Evolutionary conservation across 2,888 invertebrate species (phyloP).

Genomic region (Tromatobia lineatoria): DNA sequence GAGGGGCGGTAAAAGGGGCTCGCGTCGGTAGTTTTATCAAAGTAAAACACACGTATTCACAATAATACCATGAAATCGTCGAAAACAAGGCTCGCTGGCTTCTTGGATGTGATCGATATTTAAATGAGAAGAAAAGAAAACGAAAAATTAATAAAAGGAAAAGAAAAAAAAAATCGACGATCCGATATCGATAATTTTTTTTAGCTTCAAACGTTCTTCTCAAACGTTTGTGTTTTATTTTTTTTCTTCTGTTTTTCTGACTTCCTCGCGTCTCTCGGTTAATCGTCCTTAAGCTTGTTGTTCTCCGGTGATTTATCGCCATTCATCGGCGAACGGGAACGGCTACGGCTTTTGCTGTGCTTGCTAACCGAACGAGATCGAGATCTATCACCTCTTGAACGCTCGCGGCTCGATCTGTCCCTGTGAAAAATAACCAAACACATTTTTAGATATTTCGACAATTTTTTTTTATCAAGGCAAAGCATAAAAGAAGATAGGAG

Average conservation of each 20-base stretch:
- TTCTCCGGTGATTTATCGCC: slow-evolving; percentile 84
- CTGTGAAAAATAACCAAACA: slow-evolving; percentile 70
- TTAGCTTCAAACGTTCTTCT: slow-evolving; percentile 62
- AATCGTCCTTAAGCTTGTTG: slow-evolving; percentile 82
- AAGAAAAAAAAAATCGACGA: slow-evolving; percentile 40
- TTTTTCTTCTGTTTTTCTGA: slow-evolving; percentile 11
- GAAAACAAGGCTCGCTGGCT: slow-evolving; percentile 73
- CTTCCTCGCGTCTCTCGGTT: slow-evolving; percentile 50
- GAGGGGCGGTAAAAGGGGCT: not conserved
- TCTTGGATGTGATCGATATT: slow-evolving; percentile 76
- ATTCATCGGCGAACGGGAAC: slow-evolving; percentile 84
- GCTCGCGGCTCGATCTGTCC: slow-evolving; percentile 84
- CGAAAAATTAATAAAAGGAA: slow-evolving; percentile 68
- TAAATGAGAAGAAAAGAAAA: slow-evolving; percentile 68
- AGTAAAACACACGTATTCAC: slow-evolving; percentile 59
- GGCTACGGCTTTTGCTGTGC: slow-evolving; percentile 84
- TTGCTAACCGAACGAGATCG: slow-evolving; percentile 84
- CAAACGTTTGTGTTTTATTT: slow-evolving; percentile 26
- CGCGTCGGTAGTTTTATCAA: slow-evolving; percentile 14
- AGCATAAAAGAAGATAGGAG: not conserved
- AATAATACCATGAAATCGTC: slow-evolving; percentile 62
- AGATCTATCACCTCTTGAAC: slow-evolving; percentile 83
- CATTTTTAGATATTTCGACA: slow-evolving; percentile 49
- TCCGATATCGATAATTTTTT: slow-evolving; percentile 34
- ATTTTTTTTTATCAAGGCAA: not conserved